Evolutionary conservation across 2,888 invertebrate genomes (phyloP).

Genomic region (Lymantria monacha): DNA sequence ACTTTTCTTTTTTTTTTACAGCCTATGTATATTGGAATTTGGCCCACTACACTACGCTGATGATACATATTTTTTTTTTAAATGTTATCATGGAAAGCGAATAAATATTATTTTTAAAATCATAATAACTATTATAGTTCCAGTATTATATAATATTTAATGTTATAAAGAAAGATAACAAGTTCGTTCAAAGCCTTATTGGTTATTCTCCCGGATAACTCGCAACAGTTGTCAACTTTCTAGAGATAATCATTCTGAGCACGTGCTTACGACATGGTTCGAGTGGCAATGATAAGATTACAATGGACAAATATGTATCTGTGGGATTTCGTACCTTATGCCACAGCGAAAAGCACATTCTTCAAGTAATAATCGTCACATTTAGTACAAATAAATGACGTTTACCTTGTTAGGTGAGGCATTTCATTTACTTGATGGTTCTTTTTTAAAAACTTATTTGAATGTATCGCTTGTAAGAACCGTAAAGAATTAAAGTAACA

Average conservation of each 20-base stretch:
- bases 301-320: constrained; percentile 32
- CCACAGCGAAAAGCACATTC: constrained; percentile 20
- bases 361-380: constrained; percentile 1
- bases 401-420: constrained; percentile 25
- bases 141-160: too few species aligned
- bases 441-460: background rate
- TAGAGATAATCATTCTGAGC: constrained; percentile 58
- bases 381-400: constrained; percentile 10
- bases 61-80: too few species aligned
- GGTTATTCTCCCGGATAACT: constrained; percentile 30
- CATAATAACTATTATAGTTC: too few species aligned
- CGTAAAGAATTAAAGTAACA: too few species aligned
- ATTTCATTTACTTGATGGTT: constrained; percentile 37
- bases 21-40: too few species aligned
- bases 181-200: constrained; percentile 5
- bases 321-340: constrained; percentile 37
- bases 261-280: constrained; percentile 58
- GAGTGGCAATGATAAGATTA: constrained; percentile 43
- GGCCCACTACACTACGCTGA: too few species aligned
- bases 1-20: too few species aligned
- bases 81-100: too few species aligned
- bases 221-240: constrained; percentile 57
- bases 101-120: too few species aligned
- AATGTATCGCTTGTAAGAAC: background rate
- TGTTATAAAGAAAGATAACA: too few species aligned